Base-by-base conservation (phyloP, 2,797 vertebrate species). In the Epinephelus malabaricus region DNA sequence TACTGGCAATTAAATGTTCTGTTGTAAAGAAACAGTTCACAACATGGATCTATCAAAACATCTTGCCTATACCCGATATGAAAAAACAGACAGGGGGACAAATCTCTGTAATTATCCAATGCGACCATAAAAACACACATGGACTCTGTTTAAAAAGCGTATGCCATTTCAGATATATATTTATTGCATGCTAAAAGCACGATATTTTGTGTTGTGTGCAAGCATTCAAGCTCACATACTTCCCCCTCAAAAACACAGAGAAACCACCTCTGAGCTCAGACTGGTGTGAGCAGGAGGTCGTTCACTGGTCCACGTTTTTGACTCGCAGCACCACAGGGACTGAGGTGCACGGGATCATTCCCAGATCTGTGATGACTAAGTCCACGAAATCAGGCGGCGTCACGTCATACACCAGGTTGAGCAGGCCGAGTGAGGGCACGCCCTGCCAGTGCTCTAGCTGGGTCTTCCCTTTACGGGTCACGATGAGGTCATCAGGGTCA, bases 281-380 rank as follows among this genome's bases (percentile, higher is more conserved):
- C 34, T 18, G 54, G 51, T 11, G 50, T 19, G 68, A 69, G 73
- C 43, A 11, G 34, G 46, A 46, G 64, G 50, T 46, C 11, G 17
- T 77, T 95, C 93, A 97, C 88, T 96, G 98, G 92, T 99, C 98
- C 83, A 98, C 96, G 0, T 96, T 99, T 93, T 99, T 99, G 71
- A 99, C 97, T 25, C 98, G 95, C 45, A 99, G 95, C 67, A 99
- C 98, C 12, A 99, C 98, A 1, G 98, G 98, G 51, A 99, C 98
- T 0, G 98, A 99, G 51, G 97, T 99, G 93, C 98, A 99, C 3
- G 98, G 98, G 87, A 99, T 99, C 98, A 99, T 99, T 67, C 98
- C 98, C 89, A 99, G 91, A 77, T 99, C 98, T 0, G 98, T 99
- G 95, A 99, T 99, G 87, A 99, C 98, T 76, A 99, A 93, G 64